Evolutionary conservation across 2,113 vertebrate species (phyloP), one percentile per base, ranked within the genome.

Genomic region (Brienomyrus longianalis): DNA sequence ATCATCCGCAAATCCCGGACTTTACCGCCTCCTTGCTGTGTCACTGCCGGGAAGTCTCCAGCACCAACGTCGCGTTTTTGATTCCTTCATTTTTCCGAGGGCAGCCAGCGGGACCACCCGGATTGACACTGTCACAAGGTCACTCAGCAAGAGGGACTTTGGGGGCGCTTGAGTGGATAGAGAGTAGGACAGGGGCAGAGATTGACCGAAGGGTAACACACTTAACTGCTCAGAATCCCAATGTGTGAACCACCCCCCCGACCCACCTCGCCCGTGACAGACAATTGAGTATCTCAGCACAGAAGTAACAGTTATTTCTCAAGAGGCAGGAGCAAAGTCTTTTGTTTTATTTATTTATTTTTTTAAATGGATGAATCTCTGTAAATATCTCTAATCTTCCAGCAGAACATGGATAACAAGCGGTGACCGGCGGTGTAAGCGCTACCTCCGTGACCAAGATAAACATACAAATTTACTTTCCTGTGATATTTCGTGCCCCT

Each of bases 401-500:
- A 45, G 56, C 15, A 45, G 87, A 62, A 66, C 47, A 80, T 4
- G 19, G n/a, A 39, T 31, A 89, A 83, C 88, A 89, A 70, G 48
- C 35, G 7, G 48, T 31, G 51, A 35, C 70, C 70, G 13, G 13
- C 27, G 31, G n/a, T 35, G 35, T 43, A 21, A 39, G 15, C 50
- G 0, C 27, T 77, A 39, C 88, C 50, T 89, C 62, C 13, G 50
- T 52, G 48, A 35, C 70, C 50, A 45, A 47, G 88, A 89, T 89
- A 83, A 83, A 89, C 43, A 89, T 77, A 77, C 48, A 80, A 80
- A 74, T 50, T 74, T 89, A 50, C 70, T 56, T 89, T 56, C 50
- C 35, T 59, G 66, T 89, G 88, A 89, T 83, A 83, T 51, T 83
- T 19, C 10, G 19, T 43, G 50, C 50, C 80, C 50, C 51, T 50